Conservation (phyloP, 2,113 vertebrate species). For the Tamias sibiricus region DNA sequence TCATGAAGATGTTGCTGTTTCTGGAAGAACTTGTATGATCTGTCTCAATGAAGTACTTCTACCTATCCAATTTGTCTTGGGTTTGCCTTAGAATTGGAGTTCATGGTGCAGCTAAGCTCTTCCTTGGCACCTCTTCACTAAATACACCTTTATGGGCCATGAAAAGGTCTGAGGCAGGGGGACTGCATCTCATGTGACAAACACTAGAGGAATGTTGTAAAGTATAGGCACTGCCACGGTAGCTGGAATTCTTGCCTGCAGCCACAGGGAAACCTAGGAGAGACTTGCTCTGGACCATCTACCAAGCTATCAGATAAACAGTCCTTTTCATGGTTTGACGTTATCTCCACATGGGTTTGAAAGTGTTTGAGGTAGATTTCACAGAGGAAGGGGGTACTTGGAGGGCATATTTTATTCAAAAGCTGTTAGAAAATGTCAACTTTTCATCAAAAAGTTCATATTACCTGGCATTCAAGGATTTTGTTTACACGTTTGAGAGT, state of each 20-base stretch:
- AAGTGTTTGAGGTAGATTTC: neutral
- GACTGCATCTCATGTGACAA: neutral
- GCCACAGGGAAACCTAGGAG: neutral
- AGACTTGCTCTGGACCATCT: neutral
- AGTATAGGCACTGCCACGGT: neutral
- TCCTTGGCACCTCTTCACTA: neutral
- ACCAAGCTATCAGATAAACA: neutral
- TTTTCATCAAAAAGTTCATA: neutral
- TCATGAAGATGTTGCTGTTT: constrained; percentile 19
- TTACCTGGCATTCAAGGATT: neutral
- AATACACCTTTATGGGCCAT: neutral
- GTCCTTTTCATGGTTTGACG: neutral
- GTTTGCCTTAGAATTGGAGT: neutral
- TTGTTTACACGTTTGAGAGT: neutral
- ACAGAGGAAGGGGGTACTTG: neutral
- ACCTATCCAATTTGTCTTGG: neutral
- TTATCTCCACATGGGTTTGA: neutral
- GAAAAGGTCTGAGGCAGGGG: neutral
- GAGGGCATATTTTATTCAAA: neutral
- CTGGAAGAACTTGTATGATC: neutral
- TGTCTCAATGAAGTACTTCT: constrained; percentile 12
- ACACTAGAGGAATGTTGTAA: neutral
- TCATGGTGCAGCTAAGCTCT: neutral
- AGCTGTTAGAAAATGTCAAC: neutral
- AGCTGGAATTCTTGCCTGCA: neutral